Base-by-base conservation (phyloP, 2,797 vertebrate species). In the Chrysocyon brachyurus region DNA sequence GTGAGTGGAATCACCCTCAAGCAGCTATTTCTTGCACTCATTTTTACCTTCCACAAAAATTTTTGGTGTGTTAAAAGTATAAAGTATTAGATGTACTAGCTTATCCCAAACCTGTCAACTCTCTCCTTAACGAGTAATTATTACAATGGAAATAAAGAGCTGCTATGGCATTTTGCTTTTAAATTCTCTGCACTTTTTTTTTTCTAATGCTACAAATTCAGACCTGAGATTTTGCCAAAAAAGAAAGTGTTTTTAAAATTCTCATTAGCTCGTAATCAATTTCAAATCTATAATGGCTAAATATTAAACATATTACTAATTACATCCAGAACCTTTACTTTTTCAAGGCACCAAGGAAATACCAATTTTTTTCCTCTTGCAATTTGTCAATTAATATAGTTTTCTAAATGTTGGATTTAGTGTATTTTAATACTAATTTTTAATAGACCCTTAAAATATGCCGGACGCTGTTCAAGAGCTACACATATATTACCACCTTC, bases 31-130 rank as follows among this genome's bases (percentile, higher is more conserved):
- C 46, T 82, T 46, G 9, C 3, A 28, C 10, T 94, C 87, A 91
- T 90, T 81, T 5, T 77, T 88, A 73, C 49, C 73, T 91, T 97
- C 98, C 98, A 96, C 91, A 95, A 96, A 98, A 96, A 92, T 11
- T 36, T 81, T 77, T 96, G 89, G 95, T 97, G 96, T 97, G 98
- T 98, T 98, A 97, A 97, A 88, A 97, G 98, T 97, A 97, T 98
- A 98, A 98, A 98, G 94, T 98, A 97, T 98, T 97, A 99, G 98
- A 98, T 99, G 98, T 98, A 97, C 98, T 98, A 97, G 46, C 28
- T 94, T 98, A 40, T 97, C 92, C 78, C 77, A 97, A 98, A 96
- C 95, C 94, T 95, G 49, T 98, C 98, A 98, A 79, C 40, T 98
- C 78, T 90, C 61, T 96, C 92, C 75, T 94, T 98, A 98, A 97